Conservation (phyloP, 2,888 invertebrate species). For the Nomada ruficornis region DNA sequence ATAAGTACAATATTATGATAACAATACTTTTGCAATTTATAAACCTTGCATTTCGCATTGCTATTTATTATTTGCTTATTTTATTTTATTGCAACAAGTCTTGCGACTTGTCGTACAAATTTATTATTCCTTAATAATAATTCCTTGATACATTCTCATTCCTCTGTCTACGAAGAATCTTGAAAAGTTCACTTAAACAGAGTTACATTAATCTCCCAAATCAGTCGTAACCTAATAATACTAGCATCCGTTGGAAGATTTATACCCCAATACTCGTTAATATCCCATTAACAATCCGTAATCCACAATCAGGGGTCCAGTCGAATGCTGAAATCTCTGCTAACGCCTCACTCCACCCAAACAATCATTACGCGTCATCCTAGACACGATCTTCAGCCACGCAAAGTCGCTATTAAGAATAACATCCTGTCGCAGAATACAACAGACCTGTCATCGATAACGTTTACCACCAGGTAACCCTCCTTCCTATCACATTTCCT, state of each 20-base stretch:
- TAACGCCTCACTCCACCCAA: background rate
- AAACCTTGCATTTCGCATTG: too few relatives aligned
- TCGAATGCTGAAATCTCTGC: background rate
- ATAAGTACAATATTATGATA: too few relatives aligned
- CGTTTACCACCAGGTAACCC: conserved; percentile 2
- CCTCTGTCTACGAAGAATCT: too few relatives aligned
- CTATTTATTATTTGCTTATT: too few relatives aligned
- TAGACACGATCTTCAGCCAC: conserved; percentile 4
- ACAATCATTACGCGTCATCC: conserved; percentile 12
- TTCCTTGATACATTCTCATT: too few relatives aligned
- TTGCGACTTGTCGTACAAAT: too few relatives aligned
- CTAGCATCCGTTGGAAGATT: background rate
- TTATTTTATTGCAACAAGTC: too few relatives aligned
- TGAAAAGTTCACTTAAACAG: too few relatives aligned
- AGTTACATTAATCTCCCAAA: background rate
- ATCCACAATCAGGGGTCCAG: background rate
- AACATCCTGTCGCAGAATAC: background rate
- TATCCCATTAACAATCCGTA: background rate
- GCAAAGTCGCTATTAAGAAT: conserved; percentile 6
- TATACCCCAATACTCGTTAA: background rate
- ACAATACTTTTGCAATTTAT: too few relatives aligned
- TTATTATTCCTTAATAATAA: too few relatives aligned
- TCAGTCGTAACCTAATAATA: background rate
- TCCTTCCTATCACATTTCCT: conserved; percentile 12
- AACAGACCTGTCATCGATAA: conserved; percentile 21